A percentile compares a stretch with the other conserved stretches of the same genome.
phyloP scores from a whole-genome alignment of 2,797 vertebrate genomes.

The Gambusia yucatana region DNA sequence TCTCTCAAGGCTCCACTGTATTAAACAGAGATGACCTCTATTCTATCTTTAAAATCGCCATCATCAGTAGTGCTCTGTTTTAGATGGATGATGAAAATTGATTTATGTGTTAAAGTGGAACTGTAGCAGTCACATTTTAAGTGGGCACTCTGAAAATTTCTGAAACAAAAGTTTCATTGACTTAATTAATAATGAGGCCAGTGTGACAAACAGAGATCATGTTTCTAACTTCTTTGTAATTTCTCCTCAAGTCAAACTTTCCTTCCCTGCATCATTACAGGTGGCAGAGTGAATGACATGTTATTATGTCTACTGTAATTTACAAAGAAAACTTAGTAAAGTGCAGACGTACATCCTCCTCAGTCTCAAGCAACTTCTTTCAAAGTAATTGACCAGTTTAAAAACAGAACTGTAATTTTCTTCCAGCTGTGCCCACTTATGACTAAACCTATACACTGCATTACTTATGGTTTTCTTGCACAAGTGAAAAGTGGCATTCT shows the following conservation, averaged over 20 bases:
- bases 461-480: neutral
- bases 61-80: neutral
- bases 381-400: neutral
- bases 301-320: neutral
- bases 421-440: neutral
- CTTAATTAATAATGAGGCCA: neutral
- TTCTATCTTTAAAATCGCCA: neutral
- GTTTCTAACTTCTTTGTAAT: neutral
- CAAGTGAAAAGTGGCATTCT: neutral
- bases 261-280: neutral
- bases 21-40: neutral
- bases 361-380: conserved; percentile 1
- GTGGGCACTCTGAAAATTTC: neutral
- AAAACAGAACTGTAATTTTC: neutral
- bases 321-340: neutral
- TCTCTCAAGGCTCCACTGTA: neutral
- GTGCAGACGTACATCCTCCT: neutral
- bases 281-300: neutral
- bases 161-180: neutral
- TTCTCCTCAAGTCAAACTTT: neutral
- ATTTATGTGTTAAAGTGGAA: neutral
- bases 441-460: neutral
- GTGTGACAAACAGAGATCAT: neutral
- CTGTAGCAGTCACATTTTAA: neutral
- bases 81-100: neutral